A percentile compares a stretch with the other conserved stretches of the same genome.
phyloP scores from a whole-genome alignment of 2,113 vertebrate species.

The Indri indri region DNA sequence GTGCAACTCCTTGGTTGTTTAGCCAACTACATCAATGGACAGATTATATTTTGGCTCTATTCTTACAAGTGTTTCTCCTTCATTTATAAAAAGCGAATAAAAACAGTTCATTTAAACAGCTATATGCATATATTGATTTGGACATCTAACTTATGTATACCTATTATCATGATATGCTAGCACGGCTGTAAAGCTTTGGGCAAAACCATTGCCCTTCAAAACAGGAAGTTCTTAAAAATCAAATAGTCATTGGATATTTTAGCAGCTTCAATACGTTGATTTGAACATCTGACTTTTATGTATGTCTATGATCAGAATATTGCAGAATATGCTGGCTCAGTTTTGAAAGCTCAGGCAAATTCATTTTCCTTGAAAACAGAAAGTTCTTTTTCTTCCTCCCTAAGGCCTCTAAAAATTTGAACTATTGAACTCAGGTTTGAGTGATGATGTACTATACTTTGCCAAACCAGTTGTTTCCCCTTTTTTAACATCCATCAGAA shows the following conservation, averaged over 20 bases:
- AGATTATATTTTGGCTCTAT: not conserved
- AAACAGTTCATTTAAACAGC: not conserved
- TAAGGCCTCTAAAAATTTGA: constrained; percentile 55
- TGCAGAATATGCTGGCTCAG: not conserved
- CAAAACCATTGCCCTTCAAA: not conserved
- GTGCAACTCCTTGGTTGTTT: not conserved
- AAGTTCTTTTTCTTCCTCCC: constrained; percentile 58
- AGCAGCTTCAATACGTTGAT: not conserved
- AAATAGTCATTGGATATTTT: not conserved
- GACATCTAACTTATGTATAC: not conserved
- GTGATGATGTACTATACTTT: constrained; percentile 56
- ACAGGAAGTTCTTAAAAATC: not conserved
- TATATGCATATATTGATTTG: not conserved
- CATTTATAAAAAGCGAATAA: not conserved
- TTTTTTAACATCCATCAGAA: constrained; percentile 59
- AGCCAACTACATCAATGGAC: not conserved
- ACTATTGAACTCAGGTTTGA: constrained; percentile 73
- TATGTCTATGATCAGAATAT: not conserved
- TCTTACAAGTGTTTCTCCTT: not conserved
- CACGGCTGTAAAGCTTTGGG: not conserved
- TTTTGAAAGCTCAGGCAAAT: constrained; percentile 30
- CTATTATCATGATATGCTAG: not conserved
- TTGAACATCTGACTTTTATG: not conserved
- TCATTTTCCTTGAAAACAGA: constrained; percentile 50
- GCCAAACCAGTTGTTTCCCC: constrained; percentile 57